These are phyloP conservation scores for Drosophila pegasa DNA, from an alignment of 2,888 invertebrate species.

Conservation along the genomic window DNA sequence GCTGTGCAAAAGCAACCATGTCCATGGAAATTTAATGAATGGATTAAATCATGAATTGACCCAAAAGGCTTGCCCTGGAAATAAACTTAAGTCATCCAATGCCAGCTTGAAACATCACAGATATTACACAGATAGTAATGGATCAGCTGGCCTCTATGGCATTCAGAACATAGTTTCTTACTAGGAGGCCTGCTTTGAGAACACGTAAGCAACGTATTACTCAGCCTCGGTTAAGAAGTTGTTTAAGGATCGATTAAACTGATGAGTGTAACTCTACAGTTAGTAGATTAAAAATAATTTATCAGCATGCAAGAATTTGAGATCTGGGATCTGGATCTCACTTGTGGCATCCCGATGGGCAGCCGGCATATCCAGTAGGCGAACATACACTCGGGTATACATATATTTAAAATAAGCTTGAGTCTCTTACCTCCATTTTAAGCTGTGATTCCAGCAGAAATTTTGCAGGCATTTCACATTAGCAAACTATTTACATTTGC, in stretches of 20 bases:
- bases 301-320: not conserved
- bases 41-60: constrained; percentile 71
- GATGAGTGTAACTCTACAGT: not conserved
- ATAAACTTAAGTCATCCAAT: constrained; percentile 25
- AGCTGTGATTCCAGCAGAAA: not conserved
- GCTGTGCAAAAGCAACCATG: constrained; percentile 38
- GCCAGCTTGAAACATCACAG: not conserved
- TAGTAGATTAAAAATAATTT: not conserved
- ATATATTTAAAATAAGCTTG: no score
- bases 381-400: not conserved
- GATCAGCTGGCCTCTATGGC: not conserved
- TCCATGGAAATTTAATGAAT: constrained; percentile 63
- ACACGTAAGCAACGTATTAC: no score
- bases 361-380: not conserved
- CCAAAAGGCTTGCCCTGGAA: constrained; percentile 42
- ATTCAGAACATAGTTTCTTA: not conserved
- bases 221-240: no score
- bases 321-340: not conserved
- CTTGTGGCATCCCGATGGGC: not conserved
- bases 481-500: constrained; percentile 4
- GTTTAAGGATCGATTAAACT: not conserved
- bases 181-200: not conserved
- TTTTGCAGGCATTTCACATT: constrained; percentile 1
- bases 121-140: not conserved
- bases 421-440: not conserved